A percentile compares a stretch with the other conserved stretches of the same genome.
Evolutionary conservation across 2,888 invertebrate genomes (phyloP).

Genomic region (Emmelina monodactyla): DNA sequence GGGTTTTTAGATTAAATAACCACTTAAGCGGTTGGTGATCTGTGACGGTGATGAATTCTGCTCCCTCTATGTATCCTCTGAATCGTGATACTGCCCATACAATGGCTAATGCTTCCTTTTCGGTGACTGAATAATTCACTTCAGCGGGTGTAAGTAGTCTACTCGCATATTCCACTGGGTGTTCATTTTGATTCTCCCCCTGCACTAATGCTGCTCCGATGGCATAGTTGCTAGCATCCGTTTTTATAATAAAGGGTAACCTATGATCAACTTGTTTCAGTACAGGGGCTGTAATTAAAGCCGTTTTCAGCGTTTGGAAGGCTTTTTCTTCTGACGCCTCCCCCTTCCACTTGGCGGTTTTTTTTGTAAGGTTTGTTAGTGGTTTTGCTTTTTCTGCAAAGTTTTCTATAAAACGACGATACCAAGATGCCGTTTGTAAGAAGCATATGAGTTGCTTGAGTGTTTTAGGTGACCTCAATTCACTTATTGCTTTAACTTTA

Average conservation of each 20-base stretch:
- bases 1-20: constrained; percentile 7
- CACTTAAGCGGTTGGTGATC: constrained; percentile 11
- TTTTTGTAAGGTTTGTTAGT: constrained; percentile 10
- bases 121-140: constrained; percentile 10
- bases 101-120: constrained; percentile 9
- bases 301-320: constrained; percentile 4
- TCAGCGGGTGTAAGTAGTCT: constrained; percentile 9
- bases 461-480: constrained; percentile 3
- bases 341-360: constrained; percentile 6
- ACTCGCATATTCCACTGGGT: constrained; percentile 17
- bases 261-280: constrained; percentile 5
- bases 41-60: constrained; percentile 3
- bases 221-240: constrained; percentile 10
- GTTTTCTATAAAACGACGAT: constrained; percentile 11
- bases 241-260: constrained; percentile 6
- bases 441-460: constrained; percentile 14
- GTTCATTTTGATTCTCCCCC: constrained; percentile 14
- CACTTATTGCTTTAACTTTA: neutral
- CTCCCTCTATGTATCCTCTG: constrained; percentile 8
- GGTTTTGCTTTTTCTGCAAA: constrained; percentile 9
- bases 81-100: constrained; percentile 11
- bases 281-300: constrained; percentile 6
- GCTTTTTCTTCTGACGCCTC: constrained; percentile 6
- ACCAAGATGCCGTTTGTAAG: constrained; percentile 12
- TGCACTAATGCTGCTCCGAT: constrained; percentile 13